Percentiles rank a stretch among this genome's conserved stretches.
phyloP scores from a whole-genome alignment of 2,888 invertebrate species.

The Hydropsyche betteni region DNA sequence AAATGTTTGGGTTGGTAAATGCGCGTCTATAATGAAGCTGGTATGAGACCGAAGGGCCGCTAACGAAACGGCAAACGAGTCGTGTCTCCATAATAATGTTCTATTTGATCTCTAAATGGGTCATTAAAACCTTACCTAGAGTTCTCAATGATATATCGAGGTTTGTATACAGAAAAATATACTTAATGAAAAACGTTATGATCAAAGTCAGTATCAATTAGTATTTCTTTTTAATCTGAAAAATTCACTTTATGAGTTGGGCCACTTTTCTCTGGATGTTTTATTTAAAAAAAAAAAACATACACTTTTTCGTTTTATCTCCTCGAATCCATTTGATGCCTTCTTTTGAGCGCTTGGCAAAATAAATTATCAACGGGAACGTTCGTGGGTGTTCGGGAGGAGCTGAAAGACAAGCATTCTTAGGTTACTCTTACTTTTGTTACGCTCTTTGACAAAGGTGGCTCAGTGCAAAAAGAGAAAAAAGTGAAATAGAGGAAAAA shows the following conservation, averaged over 20 bases:
- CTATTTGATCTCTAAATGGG: background rate
- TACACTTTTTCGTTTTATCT: background rate
- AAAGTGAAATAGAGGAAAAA: background rate
- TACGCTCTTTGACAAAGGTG: conserved; percentile 13
- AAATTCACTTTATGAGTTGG: no score
- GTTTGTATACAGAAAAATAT: no score
- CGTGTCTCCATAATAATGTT: background rate
- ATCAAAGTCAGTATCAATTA: no score
- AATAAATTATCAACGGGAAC: conserved; percentile 21
- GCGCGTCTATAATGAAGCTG: conserved; percentile 2
- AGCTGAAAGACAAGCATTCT: conserved; percentile 11
- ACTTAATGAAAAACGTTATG: no score
- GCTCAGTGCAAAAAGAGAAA: background rate
- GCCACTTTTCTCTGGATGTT: no score
- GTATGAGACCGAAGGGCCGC: background rate
- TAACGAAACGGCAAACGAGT: background rate
- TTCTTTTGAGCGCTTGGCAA: background rate
- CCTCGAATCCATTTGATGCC: background rate
- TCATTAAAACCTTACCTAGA: no score
- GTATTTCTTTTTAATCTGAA: no score
- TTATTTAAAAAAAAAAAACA: background rate
- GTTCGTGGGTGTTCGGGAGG: background rate
- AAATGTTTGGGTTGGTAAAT: conserved; percentile 18
- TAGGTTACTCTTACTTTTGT: conserved; percentile 19
- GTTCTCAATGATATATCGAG: no score